phyloP scores from a whole-genome alignment of 30 jellyfish, hydroid and myxozoan genomes.

The Haliclystus octoradiatus region DNA sequence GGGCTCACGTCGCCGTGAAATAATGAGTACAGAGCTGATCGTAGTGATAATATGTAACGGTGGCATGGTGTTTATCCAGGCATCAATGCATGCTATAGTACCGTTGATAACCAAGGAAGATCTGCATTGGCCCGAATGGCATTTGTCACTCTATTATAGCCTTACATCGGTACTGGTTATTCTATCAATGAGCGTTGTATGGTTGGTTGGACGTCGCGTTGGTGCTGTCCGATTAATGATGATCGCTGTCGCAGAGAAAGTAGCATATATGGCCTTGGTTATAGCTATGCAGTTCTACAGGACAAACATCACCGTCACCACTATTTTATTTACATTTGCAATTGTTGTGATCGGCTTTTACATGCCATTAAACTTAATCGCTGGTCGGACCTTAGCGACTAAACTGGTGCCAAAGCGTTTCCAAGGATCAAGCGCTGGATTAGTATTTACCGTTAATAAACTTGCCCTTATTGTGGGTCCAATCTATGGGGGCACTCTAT shows the following conservation, averaged over 20 bases:
- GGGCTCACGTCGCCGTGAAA: not conserved
- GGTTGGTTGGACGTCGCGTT: not conserved
- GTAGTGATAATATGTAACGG: not conserved
- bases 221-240: not conserved
- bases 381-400: not conserved
- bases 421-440: not conserved
- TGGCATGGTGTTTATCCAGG: not conserved
- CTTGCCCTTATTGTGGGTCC: not conserved
- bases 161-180: not conserved
- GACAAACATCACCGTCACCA: not conserved
- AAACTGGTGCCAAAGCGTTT: not conserved
- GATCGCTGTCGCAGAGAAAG: not conserved
- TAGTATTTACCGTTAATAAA: not conserved
- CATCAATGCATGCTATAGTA: not conserved
- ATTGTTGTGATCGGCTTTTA: not conserved
- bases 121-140: conserved; percentile 1
- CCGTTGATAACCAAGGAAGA: not conserved
- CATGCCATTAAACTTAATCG: not conserved
- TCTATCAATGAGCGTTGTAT: not conserved
- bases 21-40: not conserved
- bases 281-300: not conserved
- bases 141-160: not conserved
- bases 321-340: not conserved
- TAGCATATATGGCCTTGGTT: not conserved
- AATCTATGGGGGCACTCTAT: not conserved